Base-by-base conservation (phyloP, 2,113 vertebrate genomes). In the Paramormyrops kingsleyae region DNA sequence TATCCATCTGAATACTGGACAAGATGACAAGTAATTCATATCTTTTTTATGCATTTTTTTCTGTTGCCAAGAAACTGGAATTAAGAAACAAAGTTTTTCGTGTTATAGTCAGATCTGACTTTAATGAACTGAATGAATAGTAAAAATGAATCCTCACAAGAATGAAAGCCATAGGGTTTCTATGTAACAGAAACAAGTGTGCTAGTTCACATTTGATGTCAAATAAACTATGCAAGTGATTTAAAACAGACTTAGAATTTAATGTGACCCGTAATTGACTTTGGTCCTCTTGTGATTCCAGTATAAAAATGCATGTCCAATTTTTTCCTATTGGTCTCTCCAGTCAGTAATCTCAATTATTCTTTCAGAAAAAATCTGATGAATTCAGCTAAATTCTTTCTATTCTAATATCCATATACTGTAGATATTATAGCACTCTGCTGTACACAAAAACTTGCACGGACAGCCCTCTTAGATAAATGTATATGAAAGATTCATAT, bases 41-140 rank as follows among this genome's bases (percentile, higher is more conserved):
- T 84, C 15, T 9, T 19, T 56, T 87, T 27, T 50, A 56, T 21
- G 13, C 12, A 5, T 19, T 87, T 87, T 31, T 27, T 17, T 53
- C 47, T 87, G 85, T 53, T 87, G n/a, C 85, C n/a, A 87, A 87
- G 85, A 5, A 53, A 52, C 85, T 53, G 17, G 10, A 87, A 53
- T 13, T 50, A 53, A 56, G 31, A 46, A 87, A 17, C 44, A 50
- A 87, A 53, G 31, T 50, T 53, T 35, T 17, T 21, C 9, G 1
- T 42, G 85, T 87, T 53, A 42, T 52, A 35, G 35, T 87, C 31
- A 21, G 85, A 19, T 53, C 12, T 12, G 27, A 87, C 49, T 87
- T 87, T 56, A 52, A 35, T 87, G 46, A 86, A 50, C 24, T 15
- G 21, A 21, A 52, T 12, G 47, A 87, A 87, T 6, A 87, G 19